These are phyloP conservation scores for Neodiprion virginianus DNA, from an alignment of 1,140 invertebrate species.

Conservation along the genomic window DNA sequence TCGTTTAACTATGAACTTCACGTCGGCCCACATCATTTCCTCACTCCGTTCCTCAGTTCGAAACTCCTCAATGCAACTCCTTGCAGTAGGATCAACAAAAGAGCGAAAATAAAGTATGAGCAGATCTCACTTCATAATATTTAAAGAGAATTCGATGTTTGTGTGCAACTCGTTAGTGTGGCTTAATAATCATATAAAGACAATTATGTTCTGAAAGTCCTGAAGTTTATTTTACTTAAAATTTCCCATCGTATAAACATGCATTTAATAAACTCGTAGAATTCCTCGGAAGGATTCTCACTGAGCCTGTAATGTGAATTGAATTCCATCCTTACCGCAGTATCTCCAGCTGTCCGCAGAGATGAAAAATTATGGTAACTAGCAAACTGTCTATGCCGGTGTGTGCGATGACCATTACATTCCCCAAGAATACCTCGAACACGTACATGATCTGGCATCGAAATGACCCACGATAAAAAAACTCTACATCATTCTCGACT, in stretches of 20 bases:
- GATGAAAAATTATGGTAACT: background rate
- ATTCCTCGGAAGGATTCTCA: background rate
- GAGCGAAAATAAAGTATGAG: too few species aligned
- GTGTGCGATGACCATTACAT: background rate
- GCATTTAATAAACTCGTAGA: background rate
- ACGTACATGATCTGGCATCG: background rate
- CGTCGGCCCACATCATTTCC: background rate
- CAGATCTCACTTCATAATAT: too few species aligned
- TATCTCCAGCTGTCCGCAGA: constrained; percentile 9
- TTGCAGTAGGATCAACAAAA: background rate
- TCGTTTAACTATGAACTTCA: background rate
- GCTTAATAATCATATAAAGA: too few species aligned
- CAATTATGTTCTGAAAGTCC: too few species aligned
- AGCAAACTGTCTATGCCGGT: background rate
- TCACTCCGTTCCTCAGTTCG: background rate
- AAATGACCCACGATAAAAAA: background rate
- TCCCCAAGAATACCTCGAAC: background rate
- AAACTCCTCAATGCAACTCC: background rate
- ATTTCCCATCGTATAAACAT: background rate
- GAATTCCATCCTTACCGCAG: background rate
- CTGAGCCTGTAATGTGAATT: background rate
- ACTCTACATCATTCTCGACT: background rate
- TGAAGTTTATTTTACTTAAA: background rate
- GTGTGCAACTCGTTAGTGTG: too few species aligned
- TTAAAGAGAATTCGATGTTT: too few species aligned